Evolutionary conservation across 1,140 invertebrate genomes (phyloP).

Genomic region (Physella acuta): DNA sequence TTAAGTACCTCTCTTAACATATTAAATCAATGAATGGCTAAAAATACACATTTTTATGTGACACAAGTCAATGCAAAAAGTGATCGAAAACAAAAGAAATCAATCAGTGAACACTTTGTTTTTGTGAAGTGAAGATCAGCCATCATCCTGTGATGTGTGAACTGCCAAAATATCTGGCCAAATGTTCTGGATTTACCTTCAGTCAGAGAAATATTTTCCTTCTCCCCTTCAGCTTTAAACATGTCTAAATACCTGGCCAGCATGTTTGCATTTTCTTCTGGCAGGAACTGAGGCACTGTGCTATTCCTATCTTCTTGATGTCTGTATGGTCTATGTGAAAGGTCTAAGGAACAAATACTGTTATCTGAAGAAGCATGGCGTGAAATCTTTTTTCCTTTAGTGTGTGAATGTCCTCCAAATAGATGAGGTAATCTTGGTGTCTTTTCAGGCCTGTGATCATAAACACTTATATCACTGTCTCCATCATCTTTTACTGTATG

Average conservation of each 20-base stretch:
- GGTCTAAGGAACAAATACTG: too few relatives aligned
- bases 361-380: too few relatives aligned
- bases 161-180: not conserved
- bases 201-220: not conserved
- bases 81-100: too few relatives aligned
- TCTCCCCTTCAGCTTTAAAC: constrained; percentile 9
- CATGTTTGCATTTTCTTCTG: constrained; percentile 27
- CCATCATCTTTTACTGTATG: constrained; percentile 1
- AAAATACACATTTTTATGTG: too few relatives aligned
- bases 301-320: not conserved
- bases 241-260: constrained; percentile 28
- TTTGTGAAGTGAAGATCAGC: not conserved
- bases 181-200: not conserved
- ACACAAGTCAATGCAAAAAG: too few relatives aligned
- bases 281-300: constrained; percentile 15
- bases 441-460: constrained; percentile 1
- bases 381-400: not conserved
- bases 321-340: not conserved
- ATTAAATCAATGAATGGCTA: too few relatives aligned
- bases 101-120: not conserved
- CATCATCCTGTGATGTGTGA: not conserved
- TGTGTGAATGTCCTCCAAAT: not conserved
- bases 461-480: constrained; percentile 19
- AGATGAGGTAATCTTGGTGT: too few relatives aligned
- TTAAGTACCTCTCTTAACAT: too few relatives aligned